A percentile compares a stretch with the other conserved stretches of the same genome.
Evolutionary conservation across 2,888 invertebrate genomes (phyloP).

Genomic region (Amphiduros pacificus): DNA sequence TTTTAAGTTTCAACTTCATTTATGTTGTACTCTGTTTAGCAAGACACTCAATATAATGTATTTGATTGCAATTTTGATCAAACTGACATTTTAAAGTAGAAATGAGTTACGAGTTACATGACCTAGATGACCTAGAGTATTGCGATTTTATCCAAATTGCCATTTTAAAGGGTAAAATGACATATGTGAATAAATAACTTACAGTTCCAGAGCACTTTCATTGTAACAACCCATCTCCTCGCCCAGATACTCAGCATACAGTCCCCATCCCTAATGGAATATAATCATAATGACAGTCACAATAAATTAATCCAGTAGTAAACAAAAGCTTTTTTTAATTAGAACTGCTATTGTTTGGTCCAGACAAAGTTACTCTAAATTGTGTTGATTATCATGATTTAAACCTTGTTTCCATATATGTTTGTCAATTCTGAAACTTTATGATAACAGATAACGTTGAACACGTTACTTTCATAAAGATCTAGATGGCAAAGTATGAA

Average conservation of each 20-base stretch:
- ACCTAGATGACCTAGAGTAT: neutral
- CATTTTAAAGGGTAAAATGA: neutral
- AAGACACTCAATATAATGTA: too few relatives aligned
- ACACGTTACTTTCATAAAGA: too few relatives aligned
- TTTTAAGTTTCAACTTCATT: too few relatives aligned
- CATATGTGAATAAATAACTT: conserved; percentile 10
- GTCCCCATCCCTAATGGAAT: conserved; percentile 42
- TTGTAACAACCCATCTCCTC: conserved; percentile 45
- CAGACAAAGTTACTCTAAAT: neutral
- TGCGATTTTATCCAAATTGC: neutral
- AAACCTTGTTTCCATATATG: neutral
- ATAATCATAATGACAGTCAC: neutral
- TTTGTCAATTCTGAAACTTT: too few relatives aligned
- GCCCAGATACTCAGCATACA: conserved; percentile 47
- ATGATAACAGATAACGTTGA: too few relatives aligned
- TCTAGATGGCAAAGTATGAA: too few relatives aligned
- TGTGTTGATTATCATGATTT: neutral
- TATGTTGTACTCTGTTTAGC: too few relatives aligned
- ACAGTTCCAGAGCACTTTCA: conserved; percentile 21
- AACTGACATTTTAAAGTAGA: neutral
- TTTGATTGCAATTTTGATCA: too few relatives aligned
- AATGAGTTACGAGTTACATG: neutral
- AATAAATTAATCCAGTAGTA: neutral
- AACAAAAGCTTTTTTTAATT: too few relatives aligned
- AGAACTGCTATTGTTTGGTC: too few relatives aligned